Evolutionary conservation across 2,888 invertebrate species (phyloP), one percentile per base, ranked within the genome.

Genomic region (Rugalucina vietnamica): DNA sequence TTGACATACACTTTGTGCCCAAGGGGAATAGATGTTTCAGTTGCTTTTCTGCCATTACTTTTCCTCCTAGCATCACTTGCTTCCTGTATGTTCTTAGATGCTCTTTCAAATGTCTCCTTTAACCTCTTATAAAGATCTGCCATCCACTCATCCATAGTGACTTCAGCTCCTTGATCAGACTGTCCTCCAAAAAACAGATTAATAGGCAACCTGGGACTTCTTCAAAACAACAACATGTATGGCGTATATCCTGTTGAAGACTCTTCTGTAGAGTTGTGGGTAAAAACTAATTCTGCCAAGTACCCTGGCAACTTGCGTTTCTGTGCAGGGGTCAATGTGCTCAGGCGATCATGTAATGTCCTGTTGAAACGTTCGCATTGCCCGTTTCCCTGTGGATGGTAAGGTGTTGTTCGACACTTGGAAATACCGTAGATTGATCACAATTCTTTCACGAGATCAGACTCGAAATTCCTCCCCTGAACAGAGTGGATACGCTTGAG

Each of bases 281-380:
- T 78, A 65, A 81, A 85, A 36, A 89, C 72, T 29, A 89, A 37
- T 57, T 86, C 85, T 21, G 82, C 80, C 12, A 90, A 65, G 36
- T 81, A 60, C 24, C 80, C 65, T 0, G 88, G 86, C 90, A 88
- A 90, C 27, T 77, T 79, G 14, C 54, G 36, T 80, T 89, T 89
- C 49, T 82, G 32, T n/a, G 73, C 75, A 8, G 82, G 78, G 18
- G 81, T 71, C 18, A 89, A 76, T 5, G 85, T 84, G 3, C 79
- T 71, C 1, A 89, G 57, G 39, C 89, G 70, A 36, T 88, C 77
- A 43, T 88, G 88, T n/a, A 90, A n/a, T 5, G 88, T 88, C 0
- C 86, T 14, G 78, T 90, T 89, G 71, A 91, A 90, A 5, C 88
- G 39, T 71, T 91, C 88, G 77, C 88, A 88, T 29, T 88, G 84